Evolutionary conservation across 2,113 vertebrate genomes (phyloP).

Genomic region (Lagopus muta): DNA sequence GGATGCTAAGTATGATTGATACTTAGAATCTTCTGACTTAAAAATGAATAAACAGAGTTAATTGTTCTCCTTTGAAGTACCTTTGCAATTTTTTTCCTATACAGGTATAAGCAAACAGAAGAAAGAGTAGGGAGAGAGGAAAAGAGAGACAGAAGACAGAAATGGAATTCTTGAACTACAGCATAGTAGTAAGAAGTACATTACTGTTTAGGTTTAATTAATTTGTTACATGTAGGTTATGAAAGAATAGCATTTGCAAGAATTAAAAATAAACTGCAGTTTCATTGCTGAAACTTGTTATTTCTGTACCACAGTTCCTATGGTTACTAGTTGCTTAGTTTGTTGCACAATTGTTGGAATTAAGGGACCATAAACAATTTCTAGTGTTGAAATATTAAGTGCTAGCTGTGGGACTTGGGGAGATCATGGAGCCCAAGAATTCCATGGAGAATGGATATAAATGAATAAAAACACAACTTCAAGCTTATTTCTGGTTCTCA

Average conservation of each 20-base stretch:
- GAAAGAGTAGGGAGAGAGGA: neutral
- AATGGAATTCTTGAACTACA: neutral
- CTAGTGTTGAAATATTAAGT: conserved; percentile 37
- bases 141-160: neutral
- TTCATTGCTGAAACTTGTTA: conserved; percentile 10
- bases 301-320: conserved; percentile 4
- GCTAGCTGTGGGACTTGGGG: conserved; percentile 14
- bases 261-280: conserved; percentile 25
- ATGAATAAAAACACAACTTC: conserved; percentile 16
- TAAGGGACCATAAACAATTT: conserved; percentile 48
- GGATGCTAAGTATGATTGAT: neutral
- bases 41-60: neutral
- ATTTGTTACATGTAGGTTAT: neutral
- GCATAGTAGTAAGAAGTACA: conserved; percentile 1
- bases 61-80: neutral
- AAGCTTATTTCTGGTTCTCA: neutral
- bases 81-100: neutral
- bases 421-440: neutral
- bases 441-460: conserved; percentile 4
- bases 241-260: neutral
- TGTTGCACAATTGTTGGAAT: conserved; percentile 11
- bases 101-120: conserved; percentile 26
- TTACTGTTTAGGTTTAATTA: neutral
- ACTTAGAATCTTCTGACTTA: neutral
- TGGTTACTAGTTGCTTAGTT: conserved; percentile 28